Evolutionary conservation across 2,888 invertebrate species (phyloP).

Genomic region (Aphidius colemani): DNA sequence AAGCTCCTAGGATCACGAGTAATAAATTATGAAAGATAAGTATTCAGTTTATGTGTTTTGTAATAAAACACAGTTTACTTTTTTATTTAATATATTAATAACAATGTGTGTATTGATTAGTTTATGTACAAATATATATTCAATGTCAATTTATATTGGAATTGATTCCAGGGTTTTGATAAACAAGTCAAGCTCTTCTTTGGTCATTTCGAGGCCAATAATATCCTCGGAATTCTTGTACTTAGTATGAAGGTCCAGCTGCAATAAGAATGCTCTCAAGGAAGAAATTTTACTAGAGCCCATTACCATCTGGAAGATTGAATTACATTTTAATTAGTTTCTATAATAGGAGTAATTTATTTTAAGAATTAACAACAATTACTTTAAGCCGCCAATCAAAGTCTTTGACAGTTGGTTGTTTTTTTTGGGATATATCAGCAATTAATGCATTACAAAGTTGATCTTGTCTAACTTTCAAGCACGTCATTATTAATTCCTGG

Average conservation of each 20-base stretch:
- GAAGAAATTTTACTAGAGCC: slow-evolving; percentile 63
- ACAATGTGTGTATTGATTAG: no score
- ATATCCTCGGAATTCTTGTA: slow-evolving; percentile 40
- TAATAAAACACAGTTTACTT: no score
- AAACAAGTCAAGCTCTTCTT: slow-evolving; percentile 49
- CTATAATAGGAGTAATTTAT: no score
- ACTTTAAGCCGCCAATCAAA: slow-evolving; percentile 64
- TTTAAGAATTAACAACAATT: background rate
- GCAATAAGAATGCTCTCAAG: slow-evolving; percentile 60
- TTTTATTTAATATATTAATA: no score
- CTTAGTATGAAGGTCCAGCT: slow-evolving; percentile 58
- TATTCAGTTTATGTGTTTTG: no score
- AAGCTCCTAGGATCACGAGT: no score
- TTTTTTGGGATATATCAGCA: slow-evolving; percentile 48
- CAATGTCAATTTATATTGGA: slow-evolving; percentile 11
- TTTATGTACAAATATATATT: slow-evolving; percentile 18
- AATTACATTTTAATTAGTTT: background rate
- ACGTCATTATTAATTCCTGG: slow-evolving; percentile 42
- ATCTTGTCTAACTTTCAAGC: slow-evolving; percentile 46
- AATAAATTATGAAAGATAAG: no score
- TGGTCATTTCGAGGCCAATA: slow-evolving; percentile 48
- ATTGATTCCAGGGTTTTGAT: slow-evolving; percentile 46
- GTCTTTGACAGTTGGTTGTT: slow-evolving; percentile 56
- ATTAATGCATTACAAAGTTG: slow-evolving; percentile 45
- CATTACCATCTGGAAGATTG: slow-evolving; percentile 58